Conservation (phyloP, 2,888 invertebrate species). For the Cerastis rubricosa region DNA sequence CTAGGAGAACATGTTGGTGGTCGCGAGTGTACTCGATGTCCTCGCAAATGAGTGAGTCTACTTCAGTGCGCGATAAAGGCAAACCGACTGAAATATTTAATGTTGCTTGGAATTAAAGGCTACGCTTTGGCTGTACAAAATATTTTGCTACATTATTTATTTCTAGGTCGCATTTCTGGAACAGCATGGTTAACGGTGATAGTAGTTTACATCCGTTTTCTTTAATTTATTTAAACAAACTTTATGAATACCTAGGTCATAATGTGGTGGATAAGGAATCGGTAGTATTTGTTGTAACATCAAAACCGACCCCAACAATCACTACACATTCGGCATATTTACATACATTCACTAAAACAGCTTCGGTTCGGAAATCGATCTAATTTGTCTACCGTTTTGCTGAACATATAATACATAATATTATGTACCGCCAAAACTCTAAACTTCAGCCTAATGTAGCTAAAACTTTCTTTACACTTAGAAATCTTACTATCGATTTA, state of each 20-base stretch:
- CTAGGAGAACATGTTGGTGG: not conserved
- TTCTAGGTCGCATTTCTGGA: not conserved
- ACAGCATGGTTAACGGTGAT: not conserved
- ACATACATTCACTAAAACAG: not conserved
- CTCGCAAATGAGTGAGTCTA: constrained; percentile 20
- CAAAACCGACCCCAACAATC: not conserved
- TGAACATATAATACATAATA: not conserved
- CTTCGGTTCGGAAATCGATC: not conserved
- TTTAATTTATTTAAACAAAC: not conserved
- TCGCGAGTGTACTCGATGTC: constrained; percentile 1
- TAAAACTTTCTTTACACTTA: no score
- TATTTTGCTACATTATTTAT: not conserved
- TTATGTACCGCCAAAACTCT: not conserved
- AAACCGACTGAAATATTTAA: constrained; percentile 50
- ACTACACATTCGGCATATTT: not conserved
- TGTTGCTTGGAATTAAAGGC: constrained; percentile 16
- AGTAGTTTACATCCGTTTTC: not conserved
- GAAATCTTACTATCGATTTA: not conserved
- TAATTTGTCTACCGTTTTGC: no score
- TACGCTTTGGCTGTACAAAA: not conserved
- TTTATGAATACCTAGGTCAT: not conserved
- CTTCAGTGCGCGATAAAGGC: constrained; percentile 17
- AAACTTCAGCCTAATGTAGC: not conserved
- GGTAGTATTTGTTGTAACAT: not conserved
- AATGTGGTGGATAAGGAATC: not conserved